These are phyloP conservation scores for Acanthornis magna DNA, from an alignment of 2,797 vertebrate genomes.

Conservation along the genomic window DNA sequence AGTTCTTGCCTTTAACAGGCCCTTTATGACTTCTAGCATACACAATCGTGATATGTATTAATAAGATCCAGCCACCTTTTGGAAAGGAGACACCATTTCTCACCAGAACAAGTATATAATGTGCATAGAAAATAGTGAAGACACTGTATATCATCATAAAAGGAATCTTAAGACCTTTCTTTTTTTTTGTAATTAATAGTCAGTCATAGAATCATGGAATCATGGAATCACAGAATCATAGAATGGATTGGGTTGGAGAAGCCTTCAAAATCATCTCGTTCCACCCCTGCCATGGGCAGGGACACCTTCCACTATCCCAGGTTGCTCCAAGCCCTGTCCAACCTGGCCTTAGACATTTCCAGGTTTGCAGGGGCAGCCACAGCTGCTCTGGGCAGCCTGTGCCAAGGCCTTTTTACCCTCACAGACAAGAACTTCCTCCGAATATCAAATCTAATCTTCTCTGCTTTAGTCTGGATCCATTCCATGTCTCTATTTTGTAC, in stretches of 20 bases:
- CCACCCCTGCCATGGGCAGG: background rate
- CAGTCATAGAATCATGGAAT: background rate
- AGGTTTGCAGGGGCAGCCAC: background rate
- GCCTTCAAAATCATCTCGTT: background rate
- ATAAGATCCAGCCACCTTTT: background rate
- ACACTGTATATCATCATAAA: background rate
- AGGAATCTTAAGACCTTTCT: background rate
- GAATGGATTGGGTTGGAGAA: background rate
- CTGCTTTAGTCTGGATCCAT: background rate
- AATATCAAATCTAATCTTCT: background rate
- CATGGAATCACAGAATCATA: background rate
- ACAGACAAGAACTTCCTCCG: background rate
- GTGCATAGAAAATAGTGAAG: background rate
- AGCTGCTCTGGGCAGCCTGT: background rate
- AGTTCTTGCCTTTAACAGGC: background rate
- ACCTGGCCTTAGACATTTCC: background rate
- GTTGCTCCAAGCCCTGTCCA: background rate
- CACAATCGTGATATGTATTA: background rate
- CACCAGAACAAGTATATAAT: background rate
- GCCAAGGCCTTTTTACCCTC: background rate
- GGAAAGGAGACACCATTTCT: background rate
- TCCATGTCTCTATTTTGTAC: background rate
- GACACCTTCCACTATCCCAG: accelerated
- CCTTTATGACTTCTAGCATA: background rate
- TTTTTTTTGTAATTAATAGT: background rate